phyloP scores from a whole-genome alignment of 2,113 vertebrate species.

The Pelusios castaneus region DNA sequence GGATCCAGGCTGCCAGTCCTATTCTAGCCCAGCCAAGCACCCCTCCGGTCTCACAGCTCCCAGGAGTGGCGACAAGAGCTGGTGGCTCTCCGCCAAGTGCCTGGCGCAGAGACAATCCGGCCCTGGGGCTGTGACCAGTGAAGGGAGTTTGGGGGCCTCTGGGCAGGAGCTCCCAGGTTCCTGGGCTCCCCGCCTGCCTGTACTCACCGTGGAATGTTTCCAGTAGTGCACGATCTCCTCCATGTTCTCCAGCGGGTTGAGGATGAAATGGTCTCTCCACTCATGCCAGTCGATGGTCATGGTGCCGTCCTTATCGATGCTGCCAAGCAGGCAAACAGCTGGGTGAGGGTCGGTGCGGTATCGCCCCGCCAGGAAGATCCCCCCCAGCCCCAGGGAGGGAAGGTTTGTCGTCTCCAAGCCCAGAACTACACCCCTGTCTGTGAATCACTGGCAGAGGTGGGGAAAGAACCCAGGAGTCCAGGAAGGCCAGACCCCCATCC shows the following conservation, averaged over 20 bases:
- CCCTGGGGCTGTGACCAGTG: background rate
- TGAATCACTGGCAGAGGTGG: background rate
- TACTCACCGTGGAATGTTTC: constrained; percentile 88
- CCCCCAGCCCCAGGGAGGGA: background rate
- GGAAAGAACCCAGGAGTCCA: background rate
- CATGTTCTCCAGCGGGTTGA: constrained; percentile 88
- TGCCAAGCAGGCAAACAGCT: constrained; percentile 28
- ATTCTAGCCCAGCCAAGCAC: background rate
- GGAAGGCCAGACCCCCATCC: background rate
- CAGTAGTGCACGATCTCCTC: constrained; percentile 88
- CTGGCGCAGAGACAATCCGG: background rate
- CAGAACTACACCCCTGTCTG: background rate
- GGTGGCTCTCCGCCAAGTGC: background rate
- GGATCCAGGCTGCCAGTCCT: background rate
- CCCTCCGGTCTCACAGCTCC: background rate
- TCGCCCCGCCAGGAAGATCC: background rate
- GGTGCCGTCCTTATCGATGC: constrained; percentile 89
- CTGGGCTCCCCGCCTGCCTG: background rate
- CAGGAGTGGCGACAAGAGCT: background rate
- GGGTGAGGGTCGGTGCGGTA: background rate
- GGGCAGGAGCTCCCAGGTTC: too few species aligned
- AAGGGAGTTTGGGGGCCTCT: background rate
- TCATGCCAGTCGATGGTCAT: constrained; percentile 93
- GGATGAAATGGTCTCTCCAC: constrained; percentile 91
- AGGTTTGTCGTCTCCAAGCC: background rate